Evolutionary conservation across 35 echinoderm and acorn worm species (phyloP), one percentile per base, ranked within the genome.

Genomic region (Hemicentrotus pulcherrimus): DNA sequence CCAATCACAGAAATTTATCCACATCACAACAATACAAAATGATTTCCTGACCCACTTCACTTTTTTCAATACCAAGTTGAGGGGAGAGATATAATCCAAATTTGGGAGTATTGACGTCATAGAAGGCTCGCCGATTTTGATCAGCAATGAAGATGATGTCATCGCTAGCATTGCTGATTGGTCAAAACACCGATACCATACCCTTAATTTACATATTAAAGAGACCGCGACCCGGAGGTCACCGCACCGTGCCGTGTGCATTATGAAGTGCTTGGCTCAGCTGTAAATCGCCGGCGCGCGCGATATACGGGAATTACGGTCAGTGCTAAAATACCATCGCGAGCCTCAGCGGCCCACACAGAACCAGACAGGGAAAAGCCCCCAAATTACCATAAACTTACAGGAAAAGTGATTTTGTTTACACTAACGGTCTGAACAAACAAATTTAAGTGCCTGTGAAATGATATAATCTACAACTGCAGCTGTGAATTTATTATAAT

Each of bases 91-190:
- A 22, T 78, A 78, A n/a, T 78, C 65, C 65, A 78, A 78, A 78
- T 78, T 78, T 78, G 65, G 65, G 19, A 78, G 32, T 90, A 90
- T 90, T 90, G 88, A 90, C 88, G 88, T 90, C 88, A 90, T 19
- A 47, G 32, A 90, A 45, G 52, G 4, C 88, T 32, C 12, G 88
- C 18, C 88, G 46, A 33, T 90, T 90, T 90, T 90, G 15, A 32
- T 47, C 32, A 33, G 88, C 31, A 30, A 90, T 90, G 14, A 90
- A 90, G 32, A 90, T 90, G 88, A 90, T 90, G 88, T 90, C 32
- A 90, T 90, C 88, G 32, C 4, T 45, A 41, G 6, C 15, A 47
- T 41, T 47, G 88, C 88, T 46, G 88, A 90, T 90, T 90, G 88
- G 88, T 90, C 46, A 30, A 45, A 90, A 78, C 7, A 22, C 22